Percentiles rank a stretch among this genome's conserved stretches.
Conservation (phyloP, 2,797 vertebrate genomes). For the Phylloscopus collybita region DNA sequence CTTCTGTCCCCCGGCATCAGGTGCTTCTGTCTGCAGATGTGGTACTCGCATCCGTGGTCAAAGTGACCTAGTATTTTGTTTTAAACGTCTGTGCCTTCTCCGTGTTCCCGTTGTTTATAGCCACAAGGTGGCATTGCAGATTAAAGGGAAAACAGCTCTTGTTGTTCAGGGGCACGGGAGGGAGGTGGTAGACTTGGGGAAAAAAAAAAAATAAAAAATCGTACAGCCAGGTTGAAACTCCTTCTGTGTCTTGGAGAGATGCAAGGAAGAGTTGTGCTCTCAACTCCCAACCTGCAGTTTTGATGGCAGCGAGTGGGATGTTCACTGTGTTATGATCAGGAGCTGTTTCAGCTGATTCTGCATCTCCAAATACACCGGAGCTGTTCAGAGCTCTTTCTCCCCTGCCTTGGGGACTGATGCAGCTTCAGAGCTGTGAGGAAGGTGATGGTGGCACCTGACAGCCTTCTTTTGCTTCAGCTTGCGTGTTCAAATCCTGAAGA, state of each 20-base stretch:
- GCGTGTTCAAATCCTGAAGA: background rate
- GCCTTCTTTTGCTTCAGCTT: background rate
- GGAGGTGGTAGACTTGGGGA: background rate
- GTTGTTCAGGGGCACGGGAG: background rate
- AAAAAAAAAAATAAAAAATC: background rate
- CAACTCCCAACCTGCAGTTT: background rate
- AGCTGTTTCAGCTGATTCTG: background rate
- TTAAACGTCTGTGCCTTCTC: background rate
- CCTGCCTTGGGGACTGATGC: background rate
- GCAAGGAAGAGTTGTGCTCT: background rate
- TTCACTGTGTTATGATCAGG: background rate
- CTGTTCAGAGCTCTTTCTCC: background rate
- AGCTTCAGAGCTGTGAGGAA: background rate
- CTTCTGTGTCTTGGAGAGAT: background rate
- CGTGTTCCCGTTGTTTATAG: conserved; percentile 49
- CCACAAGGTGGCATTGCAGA: conserved; percentile 83
- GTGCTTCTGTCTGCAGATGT: background rate
- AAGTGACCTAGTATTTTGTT: background rate
- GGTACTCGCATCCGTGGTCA: background rate
- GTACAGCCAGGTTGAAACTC: background rate
- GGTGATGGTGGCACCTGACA: background rate
- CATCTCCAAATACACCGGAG: background rate
- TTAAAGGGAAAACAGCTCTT: conserved; percentile 72
- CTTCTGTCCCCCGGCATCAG: background rate
- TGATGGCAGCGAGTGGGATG: background rate